These are phyloP conservation scores for Morus bassanus DNA, from an alignment of 2,797 vertebrate species.

Conservation along the genomic window DNA sequence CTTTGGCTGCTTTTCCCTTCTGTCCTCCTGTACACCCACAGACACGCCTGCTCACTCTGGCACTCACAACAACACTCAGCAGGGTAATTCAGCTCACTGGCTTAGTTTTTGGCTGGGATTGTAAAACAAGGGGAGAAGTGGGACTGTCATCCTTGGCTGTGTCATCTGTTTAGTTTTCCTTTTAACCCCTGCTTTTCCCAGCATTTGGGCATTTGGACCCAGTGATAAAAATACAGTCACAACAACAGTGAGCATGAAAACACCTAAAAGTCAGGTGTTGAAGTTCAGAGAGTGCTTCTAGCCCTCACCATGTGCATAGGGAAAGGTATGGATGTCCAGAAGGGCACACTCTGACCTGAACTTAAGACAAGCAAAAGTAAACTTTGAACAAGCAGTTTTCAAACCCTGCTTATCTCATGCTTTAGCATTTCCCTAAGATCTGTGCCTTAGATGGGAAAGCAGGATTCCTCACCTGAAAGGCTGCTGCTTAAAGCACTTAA, in stretches of 20 bases:
- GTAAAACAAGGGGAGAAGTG: neutral
- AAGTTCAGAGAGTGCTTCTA: neutral
- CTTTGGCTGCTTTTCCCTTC: neutral
- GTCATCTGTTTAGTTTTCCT: neutral
- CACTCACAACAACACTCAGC: neutral
- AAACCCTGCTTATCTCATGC: neutral
- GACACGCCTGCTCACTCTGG: neutral
- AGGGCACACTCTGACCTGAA: neutral
- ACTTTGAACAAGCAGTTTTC: neutral
- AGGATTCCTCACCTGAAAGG: neutral
- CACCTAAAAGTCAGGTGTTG: neutral
- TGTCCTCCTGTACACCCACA: slow-evolving; percentile 5
- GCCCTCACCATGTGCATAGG: accelerated
- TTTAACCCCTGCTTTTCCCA: slow-evolving; percentile 25
- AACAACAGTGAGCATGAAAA: neutral
- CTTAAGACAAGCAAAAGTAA: neutral
- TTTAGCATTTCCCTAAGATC: neutral
- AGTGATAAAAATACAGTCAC: neutral
- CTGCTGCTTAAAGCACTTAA: neutral
- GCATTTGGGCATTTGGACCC: neutral
- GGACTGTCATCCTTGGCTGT: slow-evolving; percentile 9
- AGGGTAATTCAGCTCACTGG: neutral
- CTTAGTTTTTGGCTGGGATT: neutral
- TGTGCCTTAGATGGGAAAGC: neutral
- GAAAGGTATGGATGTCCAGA: neutral